Conservation (phyloP, 2,888 invertebrate genomes). For the Pristionchus exspectatus region DNA sequence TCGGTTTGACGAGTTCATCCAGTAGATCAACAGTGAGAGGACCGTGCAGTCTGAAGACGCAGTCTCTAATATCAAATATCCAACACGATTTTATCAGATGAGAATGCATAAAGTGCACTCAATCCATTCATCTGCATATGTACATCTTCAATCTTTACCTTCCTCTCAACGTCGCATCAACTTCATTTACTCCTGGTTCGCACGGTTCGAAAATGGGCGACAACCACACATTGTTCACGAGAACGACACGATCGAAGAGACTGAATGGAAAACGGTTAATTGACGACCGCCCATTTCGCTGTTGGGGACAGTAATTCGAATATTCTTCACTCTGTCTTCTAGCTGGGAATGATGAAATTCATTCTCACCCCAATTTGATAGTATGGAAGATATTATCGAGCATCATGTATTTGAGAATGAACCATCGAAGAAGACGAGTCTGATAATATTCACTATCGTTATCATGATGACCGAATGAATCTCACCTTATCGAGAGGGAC, state of each 20-base stretch:
- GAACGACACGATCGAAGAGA: constrained; percentile 25
- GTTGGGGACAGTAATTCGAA: no score
- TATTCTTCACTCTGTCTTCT: no score
- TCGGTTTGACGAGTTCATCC: constrained; percentile 47
- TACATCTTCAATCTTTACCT: neutral
- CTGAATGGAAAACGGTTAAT: neutral
- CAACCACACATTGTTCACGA: constrained; percentile 48
- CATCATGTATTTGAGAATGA: constrained; percentile 72
- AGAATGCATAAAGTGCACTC: no score
- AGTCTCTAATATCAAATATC: no score
- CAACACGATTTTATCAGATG: no score
- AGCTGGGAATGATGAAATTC: neutral
- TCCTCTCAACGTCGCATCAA: constrained; percentile 1
- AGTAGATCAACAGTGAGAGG: neutral
- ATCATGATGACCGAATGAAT: no score
- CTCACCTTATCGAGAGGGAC: constrained; percentile 73
- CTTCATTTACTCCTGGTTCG: neutral
- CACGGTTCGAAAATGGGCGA: neutral
- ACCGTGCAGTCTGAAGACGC: constrained; percentile 37
- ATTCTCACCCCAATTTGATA: constrained; percentile 65
- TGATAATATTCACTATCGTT: no score
- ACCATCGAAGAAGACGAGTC: constrained; percentile 71
- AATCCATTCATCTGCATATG: neutral
- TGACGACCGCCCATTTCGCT: no score
- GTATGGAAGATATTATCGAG: constrained; percentile 77